Conservation (phyloP, 2,797 vertebrate species). For the Coregonus suidteri region DNA sequence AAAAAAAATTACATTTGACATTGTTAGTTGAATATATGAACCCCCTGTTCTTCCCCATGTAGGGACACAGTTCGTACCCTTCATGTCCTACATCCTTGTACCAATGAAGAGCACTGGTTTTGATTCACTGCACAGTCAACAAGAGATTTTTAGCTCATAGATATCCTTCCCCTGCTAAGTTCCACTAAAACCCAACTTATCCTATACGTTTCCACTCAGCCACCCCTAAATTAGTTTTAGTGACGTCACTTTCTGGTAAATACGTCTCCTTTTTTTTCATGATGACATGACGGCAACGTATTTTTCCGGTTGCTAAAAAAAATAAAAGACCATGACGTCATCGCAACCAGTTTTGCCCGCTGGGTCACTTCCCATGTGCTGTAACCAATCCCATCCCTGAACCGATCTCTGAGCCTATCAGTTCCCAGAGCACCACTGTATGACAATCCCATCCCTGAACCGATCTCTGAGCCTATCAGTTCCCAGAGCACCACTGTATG, state of each 20-base stretch:
- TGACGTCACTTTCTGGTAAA: neutral
- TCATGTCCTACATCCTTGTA: too few relatives aligned
- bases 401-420: slow-evolving; percentile 22
- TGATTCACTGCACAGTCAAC: neutral
- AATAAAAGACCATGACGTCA: neutral
- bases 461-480: slow-evolving; percentile 16
- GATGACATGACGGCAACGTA: neutral
- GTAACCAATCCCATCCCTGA: neutral
- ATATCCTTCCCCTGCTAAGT: neutral
- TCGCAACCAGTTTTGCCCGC: neutral
- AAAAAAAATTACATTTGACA: neutral
- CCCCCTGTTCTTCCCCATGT: neutral
- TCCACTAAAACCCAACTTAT: neutral
- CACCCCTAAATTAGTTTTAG: neutral
- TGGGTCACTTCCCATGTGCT: neutral
- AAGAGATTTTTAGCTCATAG: neutral
- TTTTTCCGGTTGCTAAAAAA: neutral
- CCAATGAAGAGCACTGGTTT: neutral
- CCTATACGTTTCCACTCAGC: neutral
- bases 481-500: slow-evolving; percentile 1
- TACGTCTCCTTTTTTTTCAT: neutral
- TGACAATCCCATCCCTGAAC: neutral
- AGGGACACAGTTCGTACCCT: too few relatives aligned
- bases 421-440: slow-evolving; percentile 5
- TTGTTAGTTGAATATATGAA: neutral